A percentile compares a stretch with the other conserved stretches of the same genome.
phyloP scores from a whole-genome alignment of 1,140 invertebrate genomes.

The Solenopsis fugax region DNA sequence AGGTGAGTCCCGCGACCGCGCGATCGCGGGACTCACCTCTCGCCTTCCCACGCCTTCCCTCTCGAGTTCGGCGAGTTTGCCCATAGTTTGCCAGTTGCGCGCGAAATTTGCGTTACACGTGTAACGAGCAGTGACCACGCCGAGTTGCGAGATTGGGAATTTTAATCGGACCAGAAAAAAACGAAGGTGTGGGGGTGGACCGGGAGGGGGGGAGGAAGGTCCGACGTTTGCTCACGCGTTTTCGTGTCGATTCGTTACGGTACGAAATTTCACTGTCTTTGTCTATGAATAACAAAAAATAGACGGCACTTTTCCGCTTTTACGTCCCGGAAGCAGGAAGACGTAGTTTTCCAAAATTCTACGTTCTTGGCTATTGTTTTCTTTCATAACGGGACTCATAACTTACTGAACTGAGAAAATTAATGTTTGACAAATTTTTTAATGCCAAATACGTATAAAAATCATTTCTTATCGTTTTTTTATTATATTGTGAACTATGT shows the following conservation, averaged over 20 bases:
- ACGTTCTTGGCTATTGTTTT: too few relatives aligned
- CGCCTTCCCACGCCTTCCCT: too few relatives aligned
- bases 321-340: background rate
- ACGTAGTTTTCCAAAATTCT: background rate
- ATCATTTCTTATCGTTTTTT: background rate
- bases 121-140: background rate
- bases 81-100: background rate
- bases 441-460: background rate
- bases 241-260: constrained; percentile 1
- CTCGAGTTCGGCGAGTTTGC: too few relatives aligned
- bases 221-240: background rate
- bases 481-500: background rate
- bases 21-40: too few relatives aligned
- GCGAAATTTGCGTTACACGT: constrained; percentile 21
- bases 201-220: background rate
- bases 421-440: background rate
- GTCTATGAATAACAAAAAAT: constrained; percentile 21
- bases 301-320: background rate
- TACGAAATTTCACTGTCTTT: constrained; percentile 27
- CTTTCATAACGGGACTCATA: background rate
- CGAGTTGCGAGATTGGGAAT: background rate
- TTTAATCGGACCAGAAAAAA: background rate
- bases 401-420: background rate
- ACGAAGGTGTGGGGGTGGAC: too few relatives aligned
- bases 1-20: too few relatives aligned